Conservation (phyloP, 2,888 invertebrate species). For the Synanthedon formicaeformis region DNA sequence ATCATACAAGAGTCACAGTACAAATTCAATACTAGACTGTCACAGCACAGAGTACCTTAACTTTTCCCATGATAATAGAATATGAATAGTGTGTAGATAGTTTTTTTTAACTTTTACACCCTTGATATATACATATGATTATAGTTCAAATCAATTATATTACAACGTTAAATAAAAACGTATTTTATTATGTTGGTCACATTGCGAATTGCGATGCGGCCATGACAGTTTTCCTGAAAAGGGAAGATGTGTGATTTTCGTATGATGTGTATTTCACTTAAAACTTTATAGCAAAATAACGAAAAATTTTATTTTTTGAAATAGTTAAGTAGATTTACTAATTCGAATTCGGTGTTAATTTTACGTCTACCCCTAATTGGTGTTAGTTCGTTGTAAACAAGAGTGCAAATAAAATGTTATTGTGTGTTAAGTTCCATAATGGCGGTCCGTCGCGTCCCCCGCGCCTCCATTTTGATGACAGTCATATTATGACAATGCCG, state of each 20-base stretch:
- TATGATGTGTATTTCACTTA: background rate
- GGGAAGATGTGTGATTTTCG: slow-evolving; percentile 27
- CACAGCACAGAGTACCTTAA: too few relatives aligned
- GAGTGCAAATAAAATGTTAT: slow-evolving; percentile 50
- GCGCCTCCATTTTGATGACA: slow-evolving; percentile 75
- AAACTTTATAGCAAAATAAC: background rate
- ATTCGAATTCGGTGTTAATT: background rate
- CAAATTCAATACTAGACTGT: too few relatives aligned
- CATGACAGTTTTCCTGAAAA: slow-evolving; percentile 47
- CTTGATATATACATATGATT: slow-evolving; percentile 1
- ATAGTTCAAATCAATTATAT: too few relatives aligned
- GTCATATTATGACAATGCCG: slow-evolving; percentile 71
- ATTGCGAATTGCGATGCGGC: slow-evolving; percentile 32
- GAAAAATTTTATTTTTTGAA: background rate
- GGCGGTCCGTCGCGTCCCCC: slow-evolving; percentile 78
- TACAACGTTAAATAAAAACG: too few relatives aligned
- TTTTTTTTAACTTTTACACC: background rate
- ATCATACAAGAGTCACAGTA: too few relatives aligned
- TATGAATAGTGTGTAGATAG: too few relatives aligned
- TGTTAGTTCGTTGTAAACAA: background rate
- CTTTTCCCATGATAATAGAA: too few relatives aligned
- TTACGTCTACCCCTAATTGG: too few relatives aligned
- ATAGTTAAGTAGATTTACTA: background rate
- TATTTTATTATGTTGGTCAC: background rate
- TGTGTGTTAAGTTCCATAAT: slow-evolving; percentile 70